Percentiles rank a stretch among this genome's conserved stretches.
Conservation (phyloP, 2,113 vertebrate genomes). For the Globicephala melas region DNA sequence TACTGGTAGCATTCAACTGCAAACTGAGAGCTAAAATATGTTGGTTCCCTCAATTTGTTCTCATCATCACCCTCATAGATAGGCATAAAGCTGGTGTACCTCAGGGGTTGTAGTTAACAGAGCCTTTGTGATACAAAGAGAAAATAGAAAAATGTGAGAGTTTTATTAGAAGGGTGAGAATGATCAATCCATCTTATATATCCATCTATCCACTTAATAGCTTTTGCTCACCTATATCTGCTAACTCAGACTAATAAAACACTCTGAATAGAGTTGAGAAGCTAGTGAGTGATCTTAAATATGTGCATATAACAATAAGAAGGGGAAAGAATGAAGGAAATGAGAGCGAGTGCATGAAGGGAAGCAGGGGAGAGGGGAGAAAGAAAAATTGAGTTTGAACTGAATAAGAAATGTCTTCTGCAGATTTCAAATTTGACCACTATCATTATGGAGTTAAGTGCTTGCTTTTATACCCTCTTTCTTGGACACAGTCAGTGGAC, state of each 20-base stretch:
- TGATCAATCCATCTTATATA: neutral
- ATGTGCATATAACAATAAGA: neutral
- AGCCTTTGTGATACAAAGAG: neutral
- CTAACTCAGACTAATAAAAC: neutral
- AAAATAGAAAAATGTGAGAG: neutral
- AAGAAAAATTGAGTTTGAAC: neutral
- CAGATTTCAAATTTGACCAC: neutral
- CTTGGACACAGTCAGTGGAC: neutral
- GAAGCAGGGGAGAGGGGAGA: neutral
- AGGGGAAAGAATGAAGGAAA: neutral
- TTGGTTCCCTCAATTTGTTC: neutral
- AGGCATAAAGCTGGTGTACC: neutral
- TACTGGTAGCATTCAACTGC: neutral
- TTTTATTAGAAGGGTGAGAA: neutral
- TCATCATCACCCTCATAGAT: neutral
- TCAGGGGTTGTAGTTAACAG: neutral
- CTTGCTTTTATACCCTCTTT: neutral
- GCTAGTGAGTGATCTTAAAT: neutral
- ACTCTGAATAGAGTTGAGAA: neutral
- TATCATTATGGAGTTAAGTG: neutral
- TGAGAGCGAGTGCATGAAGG: neutral
- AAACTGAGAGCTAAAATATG: neutral
- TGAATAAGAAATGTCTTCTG: neutral
- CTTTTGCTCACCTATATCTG: neutral
- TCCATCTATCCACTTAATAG: neutral